Percentiles rank a stretch among this genome's conserved stretches.
These are phyloP conservation scores for Gopherus flavomarginatus DNA, from an alignment of 2,113 vertebrate genomes.

Conservation along the genomic window DNA sequence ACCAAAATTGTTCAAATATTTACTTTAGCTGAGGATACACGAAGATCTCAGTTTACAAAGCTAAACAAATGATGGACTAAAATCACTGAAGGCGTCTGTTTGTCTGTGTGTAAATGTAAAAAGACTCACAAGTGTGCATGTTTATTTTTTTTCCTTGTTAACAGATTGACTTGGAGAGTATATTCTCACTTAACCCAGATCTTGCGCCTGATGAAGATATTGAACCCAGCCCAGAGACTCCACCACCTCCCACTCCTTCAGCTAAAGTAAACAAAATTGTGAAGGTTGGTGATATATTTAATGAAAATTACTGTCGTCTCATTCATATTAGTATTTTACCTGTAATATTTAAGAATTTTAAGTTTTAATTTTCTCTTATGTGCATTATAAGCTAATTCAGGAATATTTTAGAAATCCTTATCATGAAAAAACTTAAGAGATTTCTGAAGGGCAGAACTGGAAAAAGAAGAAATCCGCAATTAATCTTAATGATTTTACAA, in stretches of 20 bases:
- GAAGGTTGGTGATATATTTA: constrained; percentile 83
- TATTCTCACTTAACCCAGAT: constrained; percentile 95
- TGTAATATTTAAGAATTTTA: background rate
- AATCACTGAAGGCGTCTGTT: background rate
- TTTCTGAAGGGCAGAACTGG: background rate
- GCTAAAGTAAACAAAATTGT: constrained; percentile 93
- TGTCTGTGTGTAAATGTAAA: background rate
- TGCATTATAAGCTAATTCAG: background rate
- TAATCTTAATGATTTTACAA: background rate
- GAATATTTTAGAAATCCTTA: background rate
- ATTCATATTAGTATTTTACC: background rate
- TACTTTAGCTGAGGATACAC: background rate
- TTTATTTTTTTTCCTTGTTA: constrained; percentile 17
- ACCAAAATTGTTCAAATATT: background rate
- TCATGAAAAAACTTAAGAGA: background rate
- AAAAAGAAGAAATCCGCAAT: background rate
- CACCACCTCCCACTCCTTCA: constrained; percentile 84
- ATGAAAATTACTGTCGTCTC: background rate
- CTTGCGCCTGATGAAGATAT: constrained; percentile 93
- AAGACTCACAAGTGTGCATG: background rate
- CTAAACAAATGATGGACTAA: background rate
- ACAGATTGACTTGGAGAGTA: constrained; percentile 97
- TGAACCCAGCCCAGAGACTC: constrained; percentile 87
- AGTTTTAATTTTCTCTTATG: background rate
- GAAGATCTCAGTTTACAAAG: background rate